Percentiles rank a stretch among this genome's conserved stretches.
Conservation (phyloP, 30 jellyfish, hydroid and myxozoan genomes). For the Rhopilema esculentum region DNA sequence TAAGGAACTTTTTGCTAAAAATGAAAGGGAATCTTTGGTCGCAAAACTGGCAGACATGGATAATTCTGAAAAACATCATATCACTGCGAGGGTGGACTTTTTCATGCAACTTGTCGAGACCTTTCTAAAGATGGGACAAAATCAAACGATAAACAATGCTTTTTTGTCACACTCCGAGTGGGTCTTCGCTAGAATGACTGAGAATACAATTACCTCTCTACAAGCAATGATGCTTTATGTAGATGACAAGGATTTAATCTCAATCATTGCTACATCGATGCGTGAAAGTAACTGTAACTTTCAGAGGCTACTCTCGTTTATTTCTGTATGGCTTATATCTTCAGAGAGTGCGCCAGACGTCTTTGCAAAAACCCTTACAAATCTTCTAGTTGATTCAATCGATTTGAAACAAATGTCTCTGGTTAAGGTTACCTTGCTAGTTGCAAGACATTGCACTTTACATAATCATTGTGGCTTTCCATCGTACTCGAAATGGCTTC, state of each 20-base stretch:
- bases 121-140: not conserved
- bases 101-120: not conserved
- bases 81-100: not conserved
- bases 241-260: not conserved
- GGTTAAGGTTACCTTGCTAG: slow-evolving; percentile 17
- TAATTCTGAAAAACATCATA: not conserved
- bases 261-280: not conserved
- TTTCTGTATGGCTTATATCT: slow-evolving; percentile 55
- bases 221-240: slow-evolving; percentile 20
- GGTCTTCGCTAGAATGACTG: slow-evolving; percentile 20
- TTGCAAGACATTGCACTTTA: slow-evolving; percentile 64
- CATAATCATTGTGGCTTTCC: slow-evolving; percentile 39
- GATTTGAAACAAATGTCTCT: slow-evolving; percentile 1
- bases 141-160: slow-evolving; percentile 4
- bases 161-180: slow-evolving; percentile 38
- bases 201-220: not conserved
- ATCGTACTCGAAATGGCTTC: slow-evolving; percentile 22
- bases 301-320: slow-evolving; percentile 22
- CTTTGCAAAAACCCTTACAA: not conserved
- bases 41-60: not conserved
- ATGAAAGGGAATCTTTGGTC: not conserved
- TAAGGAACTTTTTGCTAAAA: not conserved
- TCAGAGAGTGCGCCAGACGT: slow-evolving; percentile 12
- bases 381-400: not conserved
- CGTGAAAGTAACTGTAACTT: not conserved